These are phyloP conservation scores for Phyto melanocephala DNA, from an alignment of 2,888 invertebrate genomes.

Conservation along the genomic window DNA sequence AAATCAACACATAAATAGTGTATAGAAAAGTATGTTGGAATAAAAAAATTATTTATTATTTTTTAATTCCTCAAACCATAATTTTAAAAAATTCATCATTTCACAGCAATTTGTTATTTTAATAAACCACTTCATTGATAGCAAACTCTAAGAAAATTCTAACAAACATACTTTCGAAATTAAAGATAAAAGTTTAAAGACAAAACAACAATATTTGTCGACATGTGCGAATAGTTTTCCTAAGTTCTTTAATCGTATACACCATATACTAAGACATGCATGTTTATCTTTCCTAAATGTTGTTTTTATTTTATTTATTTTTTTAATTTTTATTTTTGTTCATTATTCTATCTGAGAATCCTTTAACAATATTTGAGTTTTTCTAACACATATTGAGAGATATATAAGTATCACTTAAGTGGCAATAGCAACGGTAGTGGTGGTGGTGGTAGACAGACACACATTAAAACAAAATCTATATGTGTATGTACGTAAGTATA, in stretches of 20 bases:
- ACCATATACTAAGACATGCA: neutral
- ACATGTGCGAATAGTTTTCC: neutral
- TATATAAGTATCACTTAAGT: neutral
- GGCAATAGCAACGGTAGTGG: neutral
- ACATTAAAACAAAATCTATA: neutral
- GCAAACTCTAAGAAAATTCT: neutral
- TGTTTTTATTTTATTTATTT: neutral
- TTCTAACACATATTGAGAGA: conserved; percentile 4
- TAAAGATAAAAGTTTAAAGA: neutral
- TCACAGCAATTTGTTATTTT: too few species aligned
- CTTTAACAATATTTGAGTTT: conserved; percentile 36
- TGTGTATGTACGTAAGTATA: neutral
- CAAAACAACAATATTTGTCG: neutral
- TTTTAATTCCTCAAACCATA: too few species aligned
- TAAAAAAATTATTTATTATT: too few species aligned
- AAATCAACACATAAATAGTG: too few species aligned
- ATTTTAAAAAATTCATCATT: too few species aligned
- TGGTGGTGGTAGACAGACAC: neutral
- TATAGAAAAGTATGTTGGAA: too few species aligned
- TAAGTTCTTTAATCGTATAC: neutral
- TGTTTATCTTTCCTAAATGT: neutral
- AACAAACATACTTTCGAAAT: neutral
- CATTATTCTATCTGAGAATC: conserved; percentile 21
- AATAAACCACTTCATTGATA: too few species aligned
- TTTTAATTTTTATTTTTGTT: conserved; percentile 4